These are phyloP conservation scores for Callospermophilus lateralis DNA, from an alignment of 2,113 vertebrate species.

Conservation along the genomic window DNA sequence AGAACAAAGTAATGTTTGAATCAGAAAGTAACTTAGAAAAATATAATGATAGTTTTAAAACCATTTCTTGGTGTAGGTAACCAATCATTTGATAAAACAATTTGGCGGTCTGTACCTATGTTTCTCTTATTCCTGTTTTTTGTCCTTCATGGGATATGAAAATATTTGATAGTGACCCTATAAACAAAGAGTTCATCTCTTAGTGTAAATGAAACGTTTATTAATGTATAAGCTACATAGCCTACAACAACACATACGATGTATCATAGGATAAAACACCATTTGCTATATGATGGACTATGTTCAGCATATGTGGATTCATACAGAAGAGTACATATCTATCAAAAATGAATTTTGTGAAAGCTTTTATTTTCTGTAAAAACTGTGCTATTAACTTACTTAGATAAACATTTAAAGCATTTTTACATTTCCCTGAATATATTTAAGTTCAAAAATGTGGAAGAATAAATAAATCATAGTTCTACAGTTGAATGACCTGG, in stretches of 20 bases:
- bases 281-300: conserved; percentile 1
- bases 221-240: conserved; percentile 57
- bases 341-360: conserved; percentile 55
- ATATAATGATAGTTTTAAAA: neutral
- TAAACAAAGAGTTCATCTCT: conserved; percentile 42
- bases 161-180: conserved; percentile 15
- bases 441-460: neutral
- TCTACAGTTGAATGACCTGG: neutral
- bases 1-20: neutral
- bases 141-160: conserved; percentile 39
- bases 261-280: neutral
- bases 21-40: neutral
- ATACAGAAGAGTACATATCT: neutral
- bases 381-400: conserved; percentile 10
- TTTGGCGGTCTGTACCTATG: neutral
- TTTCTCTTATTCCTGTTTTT: conserved; percentile 22
- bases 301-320: neutral
- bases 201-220: conserved; percentile 66
- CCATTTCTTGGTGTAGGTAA: neutral
- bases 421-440: neutral
- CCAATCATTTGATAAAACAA: neutral
- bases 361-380: neutral
- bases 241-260: neutral
- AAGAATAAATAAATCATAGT: neutral
- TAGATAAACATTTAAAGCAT: neutral